Percentiles rank a stretch among this genome's conserved stretches.
Conservation (phyloP, 2,113 vertebrate genomes). For the Jaculus jaculus region DNA sequence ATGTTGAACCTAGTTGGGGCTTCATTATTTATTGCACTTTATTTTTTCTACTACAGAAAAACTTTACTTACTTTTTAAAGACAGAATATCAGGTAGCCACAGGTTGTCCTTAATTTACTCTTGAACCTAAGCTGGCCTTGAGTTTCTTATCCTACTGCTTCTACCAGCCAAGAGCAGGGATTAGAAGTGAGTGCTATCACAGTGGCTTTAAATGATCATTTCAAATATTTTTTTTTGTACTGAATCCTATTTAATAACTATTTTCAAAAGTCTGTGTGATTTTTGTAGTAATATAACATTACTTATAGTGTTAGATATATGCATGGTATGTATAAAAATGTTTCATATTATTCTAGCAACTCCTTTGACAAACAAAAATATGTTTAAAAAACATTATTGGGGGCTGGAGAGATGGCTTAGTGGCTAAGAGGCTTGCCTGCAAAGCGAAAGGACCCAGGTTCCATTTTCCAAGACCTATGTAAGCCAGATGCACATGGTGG, state of each 20-base stretch:
- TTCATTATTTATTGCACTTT: neutral
- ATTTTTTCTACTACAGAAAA: neutral
- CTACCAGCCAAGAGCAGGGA: no score
- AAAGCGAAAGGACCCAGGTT: no score
- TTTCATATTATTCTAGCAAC: neutral
- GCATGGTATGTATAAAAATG: neutral
- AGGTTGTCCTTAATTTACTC: neutral
- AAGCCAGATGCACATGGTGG: no score
- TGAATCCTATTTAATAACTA: neutral
- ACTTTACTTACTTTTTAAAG: no score
- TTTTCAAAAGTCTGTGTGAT: neutral
- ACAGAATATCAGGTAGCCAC: no score
- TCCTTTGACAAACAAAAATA: neutral
- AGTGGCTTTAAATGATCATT: neutral
- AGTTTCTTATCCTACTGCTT: no score
- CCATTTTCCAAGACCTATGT: no score
- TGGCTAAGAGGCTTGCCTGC: no score
- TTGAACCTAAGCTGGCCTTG: no score
- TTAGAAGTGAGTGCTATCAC: no score
- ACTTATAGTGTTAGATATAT: neutral
- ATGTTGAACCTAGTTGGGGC: neutral
- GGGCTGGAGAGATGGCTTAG: no score
- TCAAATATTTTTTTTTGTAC: constrained; percentile 9
- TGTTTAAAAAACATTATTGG: neutral
- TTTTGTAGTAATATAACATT: constrained; percentile 24